These are phyloP conservation scores for Euclidia mi DNA, from an alignment of 2,888 invertebrate species.

Conservation along the genomic window DNA sequence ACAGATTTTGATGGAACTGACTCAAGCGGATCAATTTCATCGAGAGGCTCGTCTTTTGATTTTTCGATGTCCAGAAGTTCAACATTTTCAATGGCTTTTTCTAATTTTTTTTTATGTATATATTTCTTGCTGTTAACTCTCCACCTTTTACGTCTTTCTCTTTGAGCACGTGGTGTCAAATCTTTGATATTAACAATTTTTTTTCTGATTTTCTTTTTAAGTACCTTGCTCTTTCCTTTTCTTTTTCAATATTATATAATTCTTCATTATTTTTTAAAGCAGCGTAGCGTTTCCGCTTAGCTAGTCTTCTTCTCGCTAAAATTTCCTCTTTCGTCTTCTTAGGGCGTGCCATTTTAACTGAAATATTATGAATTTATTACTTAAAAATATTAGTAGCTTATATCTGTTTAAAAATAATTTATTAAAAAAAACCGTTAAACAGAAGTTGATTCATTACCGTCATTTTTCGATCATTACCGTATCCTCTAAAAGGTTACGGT, in stretches of 20 bases:
- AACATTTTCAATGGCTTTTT: not conserved
- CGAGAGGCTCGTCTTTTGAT: not conserved
- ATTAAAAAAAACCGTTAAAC: too few relatives aligned
- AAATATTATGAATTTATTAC: too few relatives aligned
- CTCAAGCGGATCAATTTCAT: not conserved
- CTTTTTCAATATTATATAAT: not conserved
- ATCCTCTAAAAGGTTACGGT: too few relatives aligned
- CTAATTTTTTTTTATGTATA: not conserved
- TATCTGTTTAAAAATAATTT: too few relatives aligned
- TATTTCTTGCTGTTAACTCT: not conserved
- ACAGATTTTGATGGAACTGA: not conserved
- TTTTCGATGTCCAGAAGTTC: not conserved
- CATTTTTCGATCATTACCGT: too few relatives aligned
- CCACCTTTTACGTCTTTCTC: not conserved
- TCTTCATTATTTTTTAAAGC: not conserved
- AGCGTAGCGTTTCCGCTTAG: not conserved
- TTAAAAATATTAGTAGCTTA: too few relatives aligned
- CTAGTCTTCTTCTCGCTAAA: slow-evolving; percentile 1
- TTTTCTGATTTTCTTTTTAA: not conserved
- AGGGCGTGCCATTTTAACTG: too few relatives aligned
- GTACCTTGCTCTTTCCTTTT: not conserved
- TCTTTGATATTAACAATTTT: not conserved
- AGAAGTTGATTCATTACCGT: too few relatives aligned
- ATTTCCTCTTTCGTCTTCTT: slow-evolving; percentile 1
- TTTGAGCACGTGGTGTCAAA: slow-evolving; percentile 1